Evolutionary conservation across 1,140 invertebrate species (phyloP).

Genomic region (Drosophila virilis): DNA sequence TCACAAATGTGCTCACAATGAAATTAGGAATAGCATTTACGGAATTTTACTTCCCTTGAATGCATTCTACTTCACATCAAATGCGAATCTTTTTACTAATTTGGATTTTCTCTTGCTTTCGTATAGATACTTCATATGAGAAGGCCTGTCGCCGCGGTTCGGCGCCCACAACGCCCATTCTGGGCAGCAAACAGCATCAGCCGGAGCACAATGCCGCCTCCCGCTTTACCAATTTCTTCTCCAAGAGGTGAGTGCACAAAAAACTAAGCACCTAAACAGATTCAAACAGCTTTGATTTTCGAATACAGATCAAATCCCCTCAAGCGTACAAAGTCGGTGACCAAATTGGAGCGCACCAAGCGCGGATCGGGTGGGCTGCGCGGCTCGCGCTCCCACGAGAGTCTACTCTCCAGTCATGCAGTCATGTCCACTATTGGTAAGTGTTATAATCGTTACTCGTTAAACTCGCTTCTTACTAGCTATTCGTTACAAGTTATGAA

Average conservation of each 20-base stretch:
- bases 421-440: conserved; percentile 91
- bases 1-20: no score
- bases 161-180: conserved; percentile 92
- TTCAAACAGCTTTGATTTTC: not conserved
- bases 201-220: conserved; percentile 85
- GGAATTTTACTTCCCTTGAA: no score
- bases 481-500: no score
- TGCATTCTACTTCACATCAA: not conserved
- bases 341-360: conserved; percentile 93
- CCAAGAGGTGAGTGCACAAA: conserved; percentile 87
- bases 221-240: conserved; percentile 94
- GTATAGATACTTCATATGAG: conserved; percentile 95
- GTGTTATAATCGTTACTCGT: conserved; percentile 10
- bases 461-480: no score
- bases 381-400: conserved; percentile 92
- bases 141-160: conserved; percentile 94
- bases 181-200: conserved; percentile 86
- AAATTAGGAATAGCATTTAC: no score
- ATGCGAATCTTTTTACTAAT: conserved; percentile 27
- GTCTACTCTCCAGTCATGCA: conserved; percentile 91
- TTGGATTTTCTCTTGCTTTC: conserved; percentile 37
- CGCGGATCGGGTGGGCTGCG: conserved; percentile 85
- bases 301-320: conserved; percentile 92
- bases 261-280: not conserved
- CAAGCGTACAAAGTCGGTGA: conserved; percentile 96